phyloP scores from a whole-genome alignment of 2,113 vertebrate species.

The Anthoscopus minutus region DNA sequence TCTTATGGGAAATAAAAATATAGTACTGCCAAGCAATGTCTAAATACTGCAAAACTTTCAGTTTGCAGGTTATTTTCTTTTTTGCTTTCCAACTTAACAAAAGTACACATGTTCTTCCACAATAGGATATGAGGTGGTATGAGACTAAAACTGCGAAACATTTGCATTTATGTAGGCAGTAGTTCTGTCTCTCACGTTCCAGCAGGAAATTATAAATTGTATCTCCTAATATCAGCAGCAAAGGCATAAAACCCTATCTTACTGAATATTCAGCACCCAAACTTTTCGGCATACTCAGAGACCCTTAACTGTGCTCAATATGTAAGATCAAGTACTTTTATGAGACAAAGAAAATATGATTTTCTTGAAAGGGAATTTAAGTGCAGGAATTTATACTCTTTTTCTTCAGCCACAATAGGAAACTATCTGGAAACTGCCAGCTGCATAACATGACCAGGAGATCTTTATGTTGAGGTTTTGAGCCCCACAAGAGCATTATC shows the following conservation, averaged over 20 bases:
- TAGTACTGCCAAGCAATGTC: background rate
- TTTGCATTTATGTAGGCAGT: background rate
- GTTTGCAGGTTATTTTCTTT: background rate
- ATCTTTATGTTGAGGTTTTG: background rate
- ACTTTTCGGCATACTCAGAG: background rate
- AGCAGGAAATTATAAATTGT: background rate
- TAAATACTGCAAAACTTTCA: background rate
- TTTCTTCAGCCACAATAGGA: background rate
- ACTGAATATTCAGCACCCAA: background rate
- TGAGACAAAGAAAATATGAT: background rate
- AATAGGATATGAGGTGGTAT: background rate
- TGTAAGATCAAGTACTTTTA: background rate
- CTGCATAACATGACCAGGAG: background rate
- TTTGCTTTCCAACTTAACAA: background rate
- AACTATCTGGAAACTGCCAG: background rate
- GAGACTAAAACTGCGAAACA: background rate
- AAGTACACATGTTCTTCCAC: background rate
- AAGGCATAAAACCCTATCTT: background rate
- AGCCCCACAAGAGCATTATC: background rate
- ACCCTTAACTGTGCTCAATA: background rate
- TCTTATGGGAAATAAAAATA: background rate
- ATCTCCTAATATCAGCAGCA: background rate
- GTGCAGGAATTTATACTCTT: background rate
- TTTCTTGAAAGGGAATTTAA: background rate
- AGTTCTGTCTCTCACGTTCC: background rate